Conservation (phyloP, 2,888 invertebrate species). For the Scaptomyza tumidula region DNA sequence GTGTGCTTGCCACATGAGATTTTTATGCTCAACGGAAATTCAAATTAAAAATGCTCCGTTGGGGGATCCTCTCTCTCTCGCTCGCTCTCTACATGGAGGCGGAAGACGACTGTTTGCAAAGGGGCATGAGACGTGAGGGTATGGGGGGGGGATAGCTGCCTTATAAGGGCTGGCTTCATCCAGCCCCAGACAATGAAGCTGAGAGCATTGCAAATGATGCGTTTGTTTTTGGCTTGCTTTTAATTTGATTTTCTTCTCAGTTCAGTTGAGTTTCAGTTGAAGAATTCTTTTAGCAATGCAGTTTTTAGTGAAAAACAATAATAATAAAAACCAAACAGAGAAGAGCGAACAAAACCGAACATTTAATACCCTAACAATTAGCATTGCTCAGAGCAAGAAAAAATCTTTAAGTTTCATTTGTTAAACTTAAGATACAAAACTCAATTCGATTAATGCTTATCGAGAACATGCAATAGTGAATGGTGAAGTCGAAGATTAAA, state of each 20-base stretch:
- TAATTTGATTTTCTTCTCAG: conserved; percentile 68
- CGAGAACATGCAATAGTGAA: too few relatives aligned
- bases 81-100: background rate
- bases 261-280: conserved; percentile 40
- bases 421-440: too few relatives aligned
- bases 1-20: conserved; percentile 42
- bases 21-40: conserved; percentile 81
- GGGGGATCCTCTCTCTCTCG: conserved; percentile 38
- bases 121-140: background rate
- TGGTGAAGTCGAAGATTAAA: too few relatives aligned
- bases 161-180: conserved; percentile 35
- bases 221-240: conserved; percentile 52
- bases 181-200: conserved; percentile 31
- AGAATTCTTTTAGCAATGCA: conserved; percentile 11
- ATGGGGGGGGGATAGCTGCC: too few relatives aligned
- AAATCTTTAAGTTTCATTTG: too few relatives aligned
- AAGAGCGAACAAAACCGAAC: background rate
- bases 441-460: too few relatives aligned
- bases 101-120: conserved; percentile 1
- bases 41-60: conserved; percentile 79
- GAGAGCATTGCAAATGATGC: conserved; percentile 56
- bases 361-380: background rate
- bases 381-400: too few relatives aligned
- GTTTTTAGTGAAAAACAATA: conserved; percentile 41
- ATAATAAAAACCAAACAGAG: conserved; percentile 13